Base-by-base conservation (phyloP, 2,888 invertebrate species). In the Leptura quadrifasciata region DNA sequence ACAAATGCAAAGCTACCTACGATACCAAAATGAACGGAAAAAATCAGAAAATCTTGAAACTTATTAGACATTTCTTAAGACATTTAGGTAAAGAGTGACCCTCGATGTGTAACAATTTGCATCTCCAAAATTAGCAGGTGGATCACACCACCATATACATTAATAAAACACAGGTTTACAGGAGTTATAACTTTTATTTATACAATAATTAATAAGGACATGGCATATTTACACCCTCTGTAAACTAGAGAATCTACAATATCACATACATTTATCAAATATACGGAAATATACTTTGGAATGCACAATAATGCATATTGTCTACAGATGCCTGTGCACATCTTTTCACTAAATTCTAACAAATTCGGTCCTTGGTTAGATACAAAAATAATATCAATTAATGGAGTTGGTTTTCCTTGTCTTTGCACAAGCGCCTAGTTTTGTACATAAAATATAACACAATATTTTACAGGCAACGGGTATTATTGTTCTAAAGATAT, bases 241-340 rank as follows among this genome's bases (percentile, higher is more conserved):
- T 71, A 79, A 75, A 31, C 80, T 83, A 83, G 75, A 83, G 79
- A 82, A 84, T 80, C 86, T 87, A 87, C 83, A 84, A 85, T 88
- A 88, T 88, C 88, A 87, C 87, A 87, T 86, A 87, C 86, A 88
- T 87, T 87, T 87, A 88, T 86, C 86, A 88, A 88, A 88, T 86
- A 86, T 88, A 87, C 82, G 85, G 85, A 87, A 87, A 87, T 85
- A 85, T 85, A 83, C 85, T 86, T 86, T 86, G 87, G 87, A 87
- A 87, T 86, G 87, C 86, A 87, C 86, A 85, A 86, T 86, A 86
- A 85, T 86, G 86, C 86, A 81, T 87, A 87, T 87, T 87, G 87
- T 87, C 87, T 87, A 87, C 87, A 83, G 84, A 85, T 85, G 85
- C 85, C 82, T 85, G 86, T 87, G 86, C 86, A 85, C 83, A 80